These are phyloP conservation scores for Lutraria lutraria DNA, from an alignment of 2,888 invertebrate genomes.

Conservation along the genomic window DNA sequence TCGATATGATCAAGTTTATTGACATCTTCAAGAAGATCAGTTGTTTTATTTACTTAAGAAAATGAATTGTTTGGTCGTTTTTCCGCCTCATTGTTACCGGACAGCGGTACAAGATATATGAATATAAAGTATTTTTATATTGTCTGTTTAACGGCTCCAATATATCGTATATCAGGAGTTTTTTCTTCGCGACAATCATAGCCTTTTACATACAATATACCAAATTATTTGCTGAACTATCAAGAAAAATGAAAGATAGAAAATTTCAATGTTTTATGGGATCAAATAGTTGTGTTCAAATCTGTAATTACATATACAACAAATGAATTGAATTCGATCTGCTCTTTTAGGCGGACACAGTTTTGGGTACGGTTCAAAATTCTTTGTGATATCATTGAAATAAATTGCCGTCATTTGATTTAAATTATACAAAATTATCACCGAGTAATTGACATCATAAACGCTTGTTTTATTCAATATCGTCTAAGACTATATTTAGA, in stretches of 20 bases:
- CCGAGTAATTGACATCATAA: not conserved
- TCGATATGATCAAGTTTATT: slow-evolving; percentile 30
- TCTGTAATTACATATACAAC: not conserved
- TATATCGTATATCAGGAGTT: not conserved
- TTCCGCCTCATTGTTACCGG: slow-evolving; percentile 28
- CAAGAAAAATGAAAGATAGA: not conserved
- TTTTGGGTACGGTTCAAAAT: not conserved
- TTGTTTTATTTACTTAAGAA: slow-evolving; percentile 38
- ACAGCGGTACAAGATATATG: not conserved
- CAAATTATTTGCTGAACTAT: not conserved
- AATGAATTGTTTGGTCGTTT: slow-evolving; percentile 34
- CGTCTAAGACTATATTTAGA: not conserved
- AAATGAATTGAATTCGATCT: not conserved
- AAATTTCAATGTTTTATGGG: not conserved
- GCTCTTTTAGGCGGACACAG: not conserved
- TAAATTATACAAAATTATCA: slow-evolving; percentile 11
- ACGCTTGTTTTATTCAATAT: not conserved
- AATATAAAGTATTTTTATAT: not conserved
- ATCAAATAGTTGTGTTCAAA: not conserved
- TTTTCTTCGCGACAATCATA: not conserved
- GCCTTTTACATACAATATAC: not conserved
- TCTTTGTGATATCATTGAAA: not conserved
- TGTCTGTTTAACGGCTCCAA: not conserved
- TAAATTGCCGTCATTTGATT: slow-evolving; percentile 2
- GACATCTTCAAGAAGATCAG: slow-evolving; percentile 37